phyloP scores from a whole-genome alignment of 2,113 vertebrate species.

The Lepidothrix coronata region DNA sequence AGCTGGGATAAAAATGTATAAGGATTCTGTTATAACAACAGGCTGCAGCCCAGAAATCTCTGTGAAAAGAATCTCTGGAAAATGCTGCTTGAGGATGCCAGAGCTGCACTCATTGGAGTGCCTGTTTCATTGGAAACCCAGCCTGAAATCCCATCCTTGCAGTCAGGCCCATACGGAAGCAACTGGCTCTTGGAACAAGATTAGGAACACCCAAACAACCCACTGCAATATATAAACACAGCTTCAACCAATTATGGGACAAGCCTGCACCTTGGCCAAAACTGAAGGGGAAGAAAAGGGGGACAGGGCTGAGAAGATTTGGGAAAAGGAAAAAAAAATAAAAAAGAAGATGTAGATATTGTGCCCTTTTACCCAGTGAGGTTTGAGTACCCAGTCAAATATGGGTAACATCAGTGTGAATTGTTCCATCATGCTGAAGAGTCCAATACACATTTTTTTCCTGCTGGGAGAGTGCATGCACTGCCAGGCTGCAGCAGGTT shows the following conservation, averaged over 20 bases:
- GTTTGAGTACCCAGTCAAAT: background rate
- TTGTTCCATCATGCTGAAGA: background rate
- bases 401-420: background rate
- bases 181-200: background rate
- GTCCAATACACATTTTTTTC: background rate
- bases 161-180: background rate
- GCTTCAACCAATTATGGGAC: background rate
- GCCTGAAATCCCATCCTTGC: background rate
- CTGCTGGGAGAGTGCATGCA: background rate
- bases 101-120: background rate
- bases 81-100: background rate
- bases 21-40: background rate
- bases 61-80: background rate
- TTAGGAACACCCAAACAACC: background rate
- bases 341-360: background rate
- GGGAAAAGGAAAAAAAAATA: background rate
- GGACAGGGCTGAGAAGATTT: background rate
- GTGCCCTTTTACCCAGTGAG: background rate
- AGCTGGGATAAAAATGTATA: conserved; percentile 30
- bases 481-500: background rate
- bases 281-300: background rate
- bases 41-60: background rate
- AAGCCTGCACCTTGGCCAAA: background rate
- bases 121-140: background rate
- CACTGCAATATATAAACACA: background rate